Percentiles rank a stretch among this genome's conserved stretches.
Conservation (phyloP, 2,797 vertebrate species). For the Artibeus jamaicensis region DNA sequence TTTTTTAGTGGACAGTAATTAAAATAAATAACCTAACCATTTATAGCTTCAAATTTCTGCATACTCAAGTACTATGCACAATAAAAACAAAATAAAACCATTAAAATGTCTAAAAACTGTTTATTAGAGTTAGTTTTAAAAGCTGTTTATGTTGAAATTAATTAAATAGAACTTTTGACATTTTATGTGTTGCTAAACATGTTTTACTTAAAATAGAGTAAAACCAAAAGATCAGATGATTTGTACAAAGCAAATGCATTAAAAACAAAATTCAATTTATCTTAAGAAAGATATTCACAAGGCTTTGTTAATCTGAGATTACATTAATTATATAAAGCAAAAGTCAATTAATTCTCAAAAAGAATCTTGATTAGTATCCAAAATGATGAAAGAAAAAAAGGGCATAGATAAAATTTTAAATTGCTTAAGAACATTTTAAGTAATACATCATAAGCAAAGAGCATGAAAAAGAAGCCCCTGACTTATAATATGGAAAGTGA, state of each 20-base stretch:
- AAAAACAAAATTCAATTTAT: conserved; percentile 64
- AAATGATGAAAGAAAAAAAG: conserved; percentile 55
- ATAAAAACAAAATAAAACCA: conserved; percentile 69
- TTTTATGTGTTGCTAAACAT: conserved; percentile 65
- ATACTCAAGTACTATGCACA: conserved; percentile 70
- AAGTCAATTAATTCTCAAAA: conserved; percentile 64
- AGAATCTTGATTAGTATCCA: conserved; percentile 38
- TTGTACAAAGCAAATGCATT: conserved; percentile 65
- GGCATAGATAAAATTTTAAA: neutral
- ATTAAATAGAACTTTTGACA: conserved; percentile 65
- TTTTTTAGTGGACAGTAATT: conserved; percentile 77
- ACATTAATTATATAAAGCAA: conserved; percentile 53
- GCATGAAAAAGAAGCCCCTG: neutral
- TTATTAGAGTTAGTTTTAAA: conserved; percentile 54
- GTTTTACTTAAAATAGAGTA: conserved; percentile 45
- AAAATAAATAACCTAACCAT: conserved; percentile 71
- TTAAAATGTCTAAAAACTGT: conserved; percentile 68
- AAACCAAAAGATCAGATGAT: conserved; percentile 64
- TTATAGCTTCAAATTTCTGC: conserved; percentile 75
- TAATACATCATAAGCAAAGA: neutral
- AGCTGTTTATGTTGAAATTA: conserved; percentile 62
- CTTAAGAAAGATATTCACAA: conserved; percentile 46
- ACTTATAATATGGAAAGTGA: neutral
- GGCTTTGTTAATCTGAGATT: conserved; percentile 55
- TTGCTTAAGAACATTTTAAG: conserved; percentile 37